phyloP scores from a whole-genome alignment of 2,113 vertebrate genomes.

The Zootoca vivipara region DNA sequence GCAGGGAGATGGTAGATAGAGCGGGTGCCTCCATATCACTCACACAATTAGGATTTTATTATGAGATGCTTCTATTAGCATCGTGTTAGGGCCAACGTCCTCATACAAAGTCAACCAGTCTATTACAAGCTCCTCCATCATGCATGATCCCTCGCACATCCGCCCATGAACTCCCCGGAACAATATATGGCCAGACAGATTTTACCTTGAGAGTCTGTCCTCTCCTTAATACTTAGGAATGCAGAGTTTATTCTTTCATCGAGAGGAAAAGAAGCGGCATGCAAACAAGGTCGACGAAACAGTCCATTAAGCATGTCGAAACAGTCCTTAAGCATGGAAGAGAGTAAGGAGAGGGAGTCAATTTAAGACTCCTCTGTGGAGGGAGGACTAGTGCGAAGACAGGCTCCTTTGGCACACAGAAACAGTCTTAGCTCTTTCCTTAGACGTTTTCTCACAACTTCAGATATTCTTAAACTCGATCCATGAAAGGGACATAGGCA shows the following conservation, averaged over 20 bases:
- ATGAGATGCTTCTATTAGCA: conserved; percentile 62
- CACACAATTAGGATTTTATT: conserved; percentile 61
- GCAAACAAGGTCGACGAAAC: not conserved
- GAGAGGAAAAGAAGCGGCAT: not conserved
- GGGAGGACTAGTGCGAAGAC: not conserved
- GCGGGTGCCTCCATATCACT: conserved; percentile 37
- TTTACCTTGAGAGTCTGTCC: conserved; percentile 59
- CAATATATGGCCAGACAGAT: conserved; percentile 41
- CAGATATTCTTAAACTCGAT: not conserved
- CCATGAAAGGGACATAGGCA: too few species aligned
- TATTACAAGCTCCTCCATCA: conserved; percentile 29
- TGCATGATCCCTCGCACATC: conserved; percentile 14
- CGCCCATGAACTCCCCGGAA: conserved; percentile 52
- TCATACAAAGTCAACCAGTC: conserved; percentile 59
- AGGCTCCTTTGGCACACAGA: not conserved
- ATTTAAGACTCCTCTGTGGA: not conserved
- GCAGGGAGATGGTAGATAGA: conserved; percentile 52
- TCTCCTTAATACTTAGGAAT: conserved; percentile 53
- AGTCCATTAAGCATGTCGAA: too few species aligned
- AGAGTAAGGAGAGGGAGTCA: not conserved
- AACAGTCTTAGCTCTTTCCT: not conserved
- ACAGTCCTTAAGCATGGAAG: not conserved
- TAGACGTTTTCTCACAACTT: not conserved
- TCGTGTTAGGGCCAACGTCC: conserved; percentile 51
- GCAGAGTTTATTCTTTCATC: not conserved